A percentile compares a stretch with the other conserved stretches of the same genome.
These are phyloP conservation scores for Nasonovia ribisnigri DNA, from an alignment of 2,888 invertebrate species.

Conservation along the genomic window DNA sequence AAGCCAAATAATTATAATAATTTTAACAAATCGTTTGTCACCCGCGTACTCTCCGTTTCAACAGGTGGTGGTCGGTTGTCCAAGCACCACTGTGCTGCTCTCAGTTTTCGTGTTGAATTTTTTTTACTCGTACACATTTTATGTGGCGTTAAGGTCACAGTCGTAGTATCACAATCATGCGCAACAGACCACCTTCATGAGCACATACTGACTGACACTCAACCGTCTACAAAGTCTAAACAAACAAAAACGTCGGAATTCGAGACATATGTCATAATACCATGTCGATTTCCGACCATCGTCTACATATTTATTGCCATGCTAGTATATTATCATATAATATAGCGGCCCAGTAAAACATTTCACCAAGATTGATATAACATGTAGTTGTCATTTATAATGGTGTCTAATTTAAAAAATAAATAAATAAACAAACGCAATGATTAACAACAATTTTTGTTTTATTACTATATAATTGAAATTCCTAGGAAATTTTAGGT, in stretches of 20 bases:
- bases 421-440: constrained; percentile 62
- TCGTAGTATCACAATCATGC: neutral
- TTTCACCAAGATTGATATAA: neutral
- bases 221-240: neutral
- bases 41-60: neutral
- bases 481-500: constrained; percentile 62
- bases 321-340: neutral
- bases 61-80: neutral
- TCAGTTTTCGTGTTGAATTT: neutral
- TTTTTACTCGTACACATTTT: neutral
- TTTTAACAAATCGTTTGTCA: neutral
- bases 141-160: neutral
- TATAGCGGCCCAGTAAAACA: neutral
- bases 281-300: neutral
- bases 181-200: neutral
- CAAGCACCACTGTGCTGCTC: neutral
- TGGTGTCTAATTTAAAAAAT: neutral
- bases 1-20: neutral
- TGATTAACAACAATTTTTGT: constrained; percentile 62
- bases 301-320: neutral
- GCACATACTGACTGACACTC: neutral
- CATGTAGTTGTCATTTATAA: neutral
- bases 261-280: neutral
- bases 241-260: neutral
- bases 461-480: constrained; percentile 65